These are phyloP conservation scores for Channa argus DNA, from an alignment of 2,113 vertebrate species.

Conservation along the genomic window DNA sequence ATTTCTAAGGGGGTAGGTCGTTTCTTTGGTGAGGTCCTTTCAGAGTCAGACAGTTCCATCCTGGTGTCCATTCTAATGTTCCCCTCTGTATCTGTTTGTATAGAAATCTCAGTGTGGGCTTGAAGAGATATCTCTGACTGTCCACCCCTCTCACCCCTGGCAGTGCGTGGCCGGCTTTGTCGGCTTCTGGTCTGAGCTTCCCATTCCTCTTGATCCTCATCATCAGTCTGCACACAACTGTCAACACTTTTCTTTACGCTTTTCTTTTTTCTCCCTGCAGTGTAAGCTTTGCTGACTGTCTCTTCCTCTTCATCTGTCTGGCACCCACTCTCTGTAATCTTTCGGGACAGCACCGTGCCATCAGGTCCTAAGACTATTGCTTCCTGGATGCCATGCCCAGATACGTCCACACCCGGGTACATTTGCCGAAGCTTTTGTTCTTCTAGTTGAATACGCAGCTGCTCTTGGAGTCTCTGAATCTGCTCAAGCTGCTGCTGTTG, in stretches of 20 bases:
- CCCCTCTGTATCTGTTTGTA: constrained; percentile 95
- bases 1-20: constrained; percentile 95
- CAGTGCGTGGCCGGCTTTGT: constrained; percentile 87
- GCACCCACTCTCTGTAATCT: constrained; percentile 95
- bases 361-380: constrained; percentile 76
- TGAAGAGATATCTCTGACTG: constrained; percentile 91
- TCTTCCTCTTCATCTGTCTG: constrained; percentile 97
- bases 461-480: constrained; percentile 97
- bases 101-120: constrained; percentile 96
- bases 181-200: constrained; percentile 88
- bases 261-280: constrained; percentile 88
- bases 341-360: constrained; percentile 84
- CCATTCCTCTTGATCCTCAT: constrained; percentile 99
- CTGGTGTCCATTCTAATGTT: constrained; percentile 92
- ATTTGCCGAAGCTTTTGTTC: constrained; percentile 92
- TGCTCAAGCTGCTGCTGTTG: constrained; percentile 97
- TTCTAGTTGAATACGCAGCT: constrained; percentile 94
- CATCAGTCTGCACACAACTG: constrained; percentile 97
- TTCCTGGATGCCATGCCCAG: constrained; percentile 75
- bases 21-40: constrained; percentile 92
- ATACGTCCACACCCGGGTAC: constrained; percentile 74
- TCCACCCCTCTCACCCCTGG: constrained; percentile 89
- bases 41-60: constrained; percentile 93
- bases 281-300: constrained; percentile 87
- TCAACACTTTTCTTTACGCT: constrained; percentile 93